phyloP scores from a whole-genome alignment of 1,140 invertebrate species.

The Mactra quadrangularis region DNA sequence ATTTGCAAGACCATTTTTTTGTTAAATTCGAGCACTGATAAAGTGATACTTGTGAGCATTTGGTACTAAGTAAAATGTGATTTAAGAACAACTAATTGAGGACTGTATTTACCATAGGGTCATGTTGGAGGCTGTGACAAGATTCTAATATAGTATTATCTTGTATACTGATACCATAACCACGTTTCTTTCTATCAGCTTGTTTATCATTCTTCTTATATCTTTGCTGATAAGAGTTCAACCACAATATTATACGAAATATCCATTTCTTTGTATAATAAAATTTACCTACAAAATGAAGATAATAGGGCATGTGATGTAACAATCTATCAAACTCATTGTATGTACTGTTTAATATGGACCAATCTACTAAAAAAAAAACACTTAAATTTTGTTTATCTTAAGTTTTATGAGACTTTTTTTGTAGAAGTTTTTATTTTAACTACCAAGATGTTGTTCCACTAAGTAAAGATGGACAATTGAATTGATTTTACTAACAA shows the following conservation, averaged over 20 bases:
- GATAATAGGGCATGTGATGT: not conserved
- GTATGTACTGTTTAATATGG: not conserved
- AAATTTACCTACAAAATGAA: slow-evolving; percentile 23
- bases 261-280: slow-evolving; percentile 50
- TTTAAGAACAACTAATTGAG: no score
- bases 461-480: not conserved
- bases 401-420: not conserved
- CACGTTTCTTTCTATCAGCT: not conserved
- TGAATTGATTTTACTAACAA: no score
- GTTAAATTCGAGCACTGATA: no score
- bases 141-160: slow-evolving; percentile 55
- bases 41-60: no score
- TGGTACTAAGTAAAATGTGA: no score
- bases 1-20: no score
- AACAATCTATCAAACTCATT: not conserved
- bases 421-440: no score
- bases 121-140: slow-evolving; percentile 56
- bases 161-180: slow-evolving; percentile 17
- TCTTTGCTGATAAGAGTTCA: not conserved
- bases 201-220: not conserved
- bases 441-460: not conserved
- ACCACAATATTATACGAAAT: slow-evolving; percentile 16
- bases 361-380: not conserved
- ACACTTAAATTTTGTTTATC: not conserved
- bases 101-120: slow-evolving; percentile 65